Evolutionary conservation across 2,888 invertebrate genomes (phyloP).

Genomic region (Kryphioiulus occultus): DNA sequence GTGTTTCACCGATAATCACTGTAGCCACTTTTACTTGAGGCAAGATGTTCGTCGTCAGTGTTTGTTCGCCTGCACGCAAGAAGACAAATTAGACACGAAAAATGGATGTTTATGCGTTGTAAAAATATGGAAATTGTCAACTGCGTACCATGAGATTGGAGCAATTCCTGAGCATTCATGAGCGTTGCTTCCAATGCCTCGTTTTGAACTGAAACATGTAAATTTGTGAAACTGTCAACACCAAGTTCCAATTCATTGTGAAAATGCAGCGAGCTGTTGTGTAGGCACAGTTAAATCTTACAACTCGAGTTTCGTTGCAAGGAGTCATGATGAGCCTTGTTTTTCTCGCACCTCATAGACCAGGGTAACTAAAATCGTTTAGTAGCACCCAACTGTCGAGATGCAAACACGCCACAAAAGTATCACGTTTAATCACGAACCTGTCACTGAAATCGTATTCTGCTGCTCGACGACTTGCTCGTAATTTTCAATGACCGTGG

Average conservation of each 20-base stretch:
- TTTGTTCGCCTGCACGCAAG: not conserved
- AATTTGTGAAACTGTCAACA: not conserved
- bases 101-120: not conserved
- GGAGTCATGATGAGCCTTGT: not conserved
- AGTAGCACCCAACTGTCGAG: not conserved
- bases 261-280: not conserved
- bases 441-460: constrained; percentile 6
- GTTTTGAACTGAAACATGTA: not conserved
- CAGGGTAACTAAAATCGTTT: not conserved
- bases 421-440: not conserved
- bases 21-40: not conserved
- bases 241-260: not conserved
- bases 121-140: not conserved
- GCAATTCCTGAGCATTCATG: constrained; percentile 8
- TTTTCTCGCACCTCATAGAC: not conserved
- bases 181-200: not conserved
- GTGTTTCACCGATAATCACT: not conserved
- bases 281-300: not conserved
- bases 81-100: not conserved
- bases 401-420: not conserved
- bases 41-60: not conserved
- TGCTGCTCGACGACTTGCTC: constrained; percentile 41
- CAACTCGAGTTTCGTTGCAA: not conserved
- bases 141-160: not conserved
- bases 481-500: constrained; percentile 33